phyloP scores from a whole-genome alignment of 1,140 invertebrate species.

The Parasteatoda tepidariorum region DNA sequence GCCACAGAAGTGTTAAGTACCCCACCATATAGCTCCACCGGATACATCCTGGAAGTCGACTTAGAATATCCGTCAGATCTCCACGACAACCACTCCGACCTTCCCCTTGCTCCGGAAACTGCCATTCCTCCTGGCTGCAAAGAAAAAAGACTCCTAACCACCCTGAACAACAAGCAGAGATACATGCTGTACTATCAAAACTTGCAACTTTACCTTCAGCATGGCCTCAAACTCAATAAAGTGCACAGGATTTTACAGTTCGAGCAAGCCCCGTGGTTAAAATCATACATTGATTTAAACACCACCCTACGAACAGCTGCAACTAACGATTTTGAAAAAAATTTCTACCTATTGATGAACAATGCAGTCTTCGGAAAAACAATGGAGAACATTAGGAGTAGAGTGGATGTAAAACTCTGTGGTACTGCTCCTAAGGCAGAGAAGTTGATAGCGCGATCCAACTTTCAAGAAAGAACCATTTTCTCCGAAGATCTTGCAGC shows the following conservation, averaged over 20 bases:
- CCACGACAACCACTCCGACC: slow-evolving; percentile 66
- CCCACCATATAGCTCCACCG: background rate
- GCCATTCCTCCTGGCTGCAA: slow-evolving; percentile 32
- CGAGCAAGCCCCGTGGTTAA: slow-evolving; percentile 1
- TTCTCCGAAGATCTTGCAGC: background rate
- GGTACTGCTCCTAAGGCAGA: background rate
- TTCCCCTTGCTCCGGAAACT: slow-evolving; percentile 67
- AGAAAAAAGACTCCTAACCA: slow-evolving; percentile 21
- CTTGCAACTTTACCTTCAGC: slow-evolving; percentile 69
- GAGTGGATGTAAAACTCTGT: background rate
- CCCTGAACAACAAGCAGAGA: slow-evolving; percentile 63
- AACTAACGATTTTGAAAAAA: slow-evolving; percentile 37
- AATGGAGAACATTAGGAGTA: background rate
- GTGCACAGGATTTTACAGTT: background rate
- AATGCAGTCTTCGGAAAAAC: background rate
- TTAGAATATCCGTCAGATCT: slow-evolving; percentile 63
- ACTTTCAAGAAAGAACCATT: background rate
- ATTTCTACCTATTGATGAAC: background rate
- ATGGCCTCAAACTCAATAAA: slow-evolving; percentile 63
- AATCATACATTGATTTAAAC: slow-evolving; percentile 4
- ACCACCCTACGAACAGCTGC: background rate
- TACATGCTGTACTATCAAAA: slow-evolving; percentile 71
- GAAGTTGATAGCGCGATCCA: background rate
- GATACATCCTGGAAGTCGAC: background rate
- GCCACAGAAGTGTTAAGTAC: background rate